Conservation (phyloP, 2,797 vertebrate species). For the Selene dorsalis region DNA sequence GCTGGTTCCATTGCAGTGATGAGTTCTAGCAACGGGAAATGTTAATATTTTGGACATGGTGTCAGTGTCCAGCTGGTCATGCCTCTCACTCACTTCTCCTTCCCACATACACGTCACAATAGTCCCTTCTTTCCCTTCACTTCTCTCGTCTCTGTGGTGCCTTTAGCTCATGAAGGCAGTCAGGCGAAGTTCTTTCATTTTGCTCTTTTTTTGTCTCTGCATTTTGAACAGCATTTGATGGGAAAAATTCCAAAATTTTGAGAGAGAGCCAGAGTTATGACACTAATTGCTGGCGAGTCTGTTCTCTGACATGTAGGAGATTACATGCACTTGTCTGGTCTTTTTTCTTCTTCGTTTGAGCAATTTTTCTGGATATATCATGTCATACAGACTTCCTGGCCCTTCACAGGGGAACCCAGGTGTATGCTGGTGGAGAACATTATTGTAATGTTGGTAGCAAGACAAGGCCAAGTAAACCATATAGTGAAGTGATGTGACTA, state of each 20-base stretch:
- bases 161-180: background rate
- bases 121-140: background rate
- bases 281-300: constrained; percentile 17
- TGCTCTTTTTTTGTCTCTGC: background rate
- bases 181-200: background rate
- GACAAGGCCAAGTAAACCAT: background rate
- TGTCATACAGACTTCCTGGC: background rate
- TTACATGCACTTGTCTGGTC: background rate
- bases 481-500: no score
- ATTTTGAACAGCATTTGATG: background rate
- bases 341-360: background rate
- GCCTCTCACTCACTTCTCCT: background rate
- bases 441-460: background rate
- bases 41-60: background rate
- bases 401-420: background rate
- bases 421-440: background rate
- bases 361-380: background rate
- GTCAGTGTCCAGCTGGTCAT: constrained; percentile 4
- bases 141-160: background rate
- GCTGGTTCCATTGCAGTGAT: background rate
- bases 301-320: background rate
- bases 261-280: background rate
- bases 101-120: background rate
- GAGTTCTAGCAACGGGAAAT: constrained; percentile 1
- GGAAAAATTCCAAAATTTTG: background rate